Evolutionary conservation across 2,113 vertebrate genomes (phyloP).

Genomic region (Trogon melanurus): DNA sequence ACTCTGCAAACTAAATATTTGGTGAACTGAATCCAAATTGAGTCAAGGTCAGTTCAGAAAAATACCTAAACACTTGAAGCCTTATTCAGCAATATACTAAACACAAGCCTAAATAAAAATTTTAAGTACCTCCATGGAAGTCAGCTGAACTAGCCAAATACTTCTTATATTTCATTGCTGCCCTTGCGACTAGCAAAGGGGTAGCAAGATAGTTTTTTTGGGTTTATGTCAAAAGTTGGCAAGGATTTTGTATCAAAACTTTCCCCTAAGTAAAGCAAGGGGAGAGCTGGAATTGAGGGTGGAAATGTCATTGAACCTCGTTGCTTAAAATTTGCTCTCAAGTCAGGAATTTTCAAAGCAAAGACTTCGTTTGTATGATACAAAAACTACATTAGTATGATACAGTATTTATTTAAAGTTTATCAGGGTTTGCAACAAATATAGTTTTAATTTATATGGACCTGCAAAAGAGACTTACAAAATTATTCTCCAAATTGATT

Average conservation of each 20-base stretch:
- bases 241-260: background rate
- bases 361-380: background rate
- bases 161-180: background rate
- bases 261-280: background rate
- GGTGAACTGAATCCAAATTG: background rate
- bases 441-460: background rate
- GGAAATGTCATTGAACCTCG: background rate
- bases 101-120: background rate
- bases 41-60: background rate
- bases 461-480: conserved; percentile 15
- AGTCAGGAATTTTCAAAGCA: background rate
- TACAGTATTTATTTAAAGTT: background rate
- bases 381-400: background rate
- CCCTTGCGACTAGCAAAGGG: background rate
- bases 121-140: background rate
- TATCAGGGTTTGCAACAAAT: background rate
- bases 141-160: background rate
- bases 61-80: background rate
- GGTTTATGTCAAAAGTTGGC: background rate
- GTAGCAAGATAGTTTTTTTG: background rate
- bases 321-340: background rate
- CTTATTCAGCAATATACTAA: background rate
- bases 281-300: background rate
- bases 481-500: background rate
- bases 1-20: background rate